phyloP scores from a whole-genome alignment of 2,113 vertebrate genomes.

The Tringa solitaria region DNA sequence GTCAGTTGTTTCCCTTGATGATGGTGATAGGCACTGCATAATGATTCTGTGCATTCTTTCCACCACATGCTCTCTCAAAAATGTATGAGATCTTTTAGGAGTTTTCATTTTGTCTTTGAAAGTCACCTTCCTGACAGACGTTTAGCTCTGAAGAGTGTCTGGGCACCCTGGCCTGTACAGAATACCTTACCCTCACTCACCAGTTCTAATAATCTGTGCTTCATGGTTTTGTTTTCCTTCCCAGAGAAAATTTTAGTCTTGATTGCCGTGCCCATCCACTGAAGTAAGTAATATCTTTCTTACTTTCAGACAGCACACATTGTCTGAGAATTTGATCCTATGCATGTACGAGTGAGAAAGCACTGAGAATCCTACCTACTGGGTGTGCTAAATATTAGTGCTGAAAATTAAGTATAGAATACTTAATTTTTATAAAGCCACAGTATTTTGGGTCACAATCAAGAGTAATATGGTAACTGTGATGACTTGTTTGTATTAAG shows the following conservation, averaged over 20 bases:
- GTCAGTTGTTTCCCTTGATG: neutral
- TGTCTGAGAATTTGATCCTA: neutral
- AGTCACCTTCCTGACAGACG: neutral
- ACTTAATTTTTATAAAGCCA: neutral
- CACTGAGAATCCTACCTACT: neutral
- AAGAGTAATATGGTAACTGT: neutral
- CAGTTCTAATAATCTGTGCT: neutral
- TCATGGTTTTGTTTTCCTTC: neutral
- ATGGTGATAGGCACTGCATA: neutral
- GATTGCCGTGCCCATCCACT: neutral
- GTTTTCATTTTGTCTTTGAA: neutral
- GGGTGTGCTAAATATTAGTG: neutral
- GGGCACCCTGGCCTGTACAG: neutral
- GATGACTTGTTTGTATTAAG: neutral
- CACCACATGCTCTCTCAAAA: neutral
- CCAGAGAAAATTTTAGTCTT: neutral
- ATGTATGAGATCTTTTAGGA: neutral
- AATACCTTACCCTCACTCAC: neutral
- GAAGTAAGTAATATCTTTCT: neutral
- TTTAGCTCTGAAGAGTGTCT: neutral
- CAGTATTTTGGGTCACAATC: neutral
- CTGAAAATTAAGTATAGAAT: neutral
- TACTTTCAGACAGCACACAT: no score
- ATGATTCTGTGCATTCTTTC: neutral
- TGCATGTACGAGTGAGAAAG: neutral